Evolutionary conservation across 2,797 vertebrate genomes (phyloP), one percentile per base, ranked within the genome.

Genomic region (Loriculus beryllinus): DNA sequence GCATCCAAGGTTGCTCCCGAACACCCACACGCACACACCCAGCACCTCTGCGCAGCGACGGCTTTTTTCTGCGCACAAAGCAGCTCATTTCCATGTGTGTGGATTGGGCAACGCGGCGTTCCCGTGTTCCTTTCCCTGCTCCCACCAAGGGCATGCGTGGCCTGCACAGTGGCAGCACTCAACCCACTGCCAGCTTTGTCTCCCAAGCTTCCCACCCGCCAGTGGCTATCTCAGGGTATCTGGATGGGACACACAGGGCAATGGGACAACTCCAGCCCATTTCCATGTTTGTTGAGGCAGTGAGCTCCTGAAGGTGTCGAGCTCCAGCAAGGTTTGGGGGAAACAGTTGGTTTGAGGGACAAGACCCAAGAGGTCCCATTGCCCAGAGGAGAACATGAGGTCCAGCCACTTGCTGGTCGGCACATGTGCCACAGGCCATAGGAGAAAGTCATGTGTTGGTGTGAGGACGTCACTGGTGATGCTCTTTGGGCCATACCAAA

Each of bases 1-100:
- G 95, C 96, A 94, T 71, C 93, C 95, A 9, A 93, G 92, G 93
- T 47, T 92, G 95, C 92, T 78, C 4, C 86, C 86, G 88, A 90
- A 92, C 96, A 71, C 96, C 96, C 95, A 93, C 94, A 86, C 49
- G 29, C 93, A 86, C 95, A 95, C 96, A 75, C 95, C 96, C 96
- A 92, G 88, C 57, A 33, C 88, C 92, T 40, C 93, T 88, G 93
- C 82, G 10, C 17, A 68, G 5, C 20, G 39, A 82, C 12, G 31
- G 7, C 72, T 49, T 37, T 59, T 21, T 31, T 87, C 93, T 91
- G 93, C 76, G 2, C 93, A 96, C 95, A 86, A 94, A 94, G 96
- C 94, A 37, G 18, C 35, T 95, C 72, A 35, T 75, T 39, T 91
- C 92, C 93, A 37, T 25, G 64, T 62, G 28, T 80, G 72, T 71